Base-by-base conservation (phyloP, 2,797 vertebrate genomes). In the Benthosema pterotum region DNA sequence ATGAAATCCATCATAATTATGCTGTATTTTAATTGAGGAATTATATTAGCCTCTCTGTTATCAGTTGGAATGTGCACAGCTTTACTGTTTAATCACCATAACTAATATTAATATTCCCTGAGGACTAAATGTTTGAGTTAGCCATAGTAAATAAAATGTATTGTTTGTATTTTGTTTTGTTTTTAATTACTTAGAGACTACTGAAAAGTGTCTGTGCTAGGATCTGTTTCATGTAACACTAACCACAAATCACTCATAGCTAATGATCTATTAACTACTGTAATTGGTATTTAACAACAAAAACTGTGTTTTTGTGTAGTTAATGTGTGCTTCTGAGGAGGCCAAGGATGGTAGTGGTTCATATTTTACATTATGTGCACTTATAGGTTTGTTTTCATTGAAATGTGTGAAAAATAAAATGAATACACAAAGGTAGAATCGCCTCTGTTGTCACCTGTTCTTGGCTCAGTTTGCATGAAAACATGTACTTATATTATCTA, bases 371-470 rank as follows among this genome's bases (percentile, higher is more conserved):
- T 42, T 67, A 7, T 12, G 7, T 66, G 57, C 38, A 70, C 59
- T 77, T 72, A 4, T 42, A 60, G 64, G 45, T 59, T 7, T 76
- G 43, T 49, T 77, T 60, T 66, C 53, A 49, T 56, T 11, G 51
- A 65, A 69, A 52, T 64, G 38, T 69, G 32, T 38, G 32, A 38
- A 38, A n/a, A 38, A 38, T 38, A 38, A 38, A 38, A 9, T 38
- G n/a, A n/a, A 11, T 9, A 38, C 11, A 38, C 2, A 38, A 38
- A 38, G 8, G 32, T 9, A 38, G 32, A 9, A 38, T 38, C 9
- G 3, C 32, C 1, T 38, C 32, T 38, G 32, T 38, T 38, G 32
- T 38, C 32, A 38, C 32, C 32, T 7, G 8, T 38, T 38, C 32
- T 38, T 38, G 32, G 32, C 32, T 38, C 32, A 9, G 8, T 38